Conservation (phyloP, 2,113 vertebrate genomes). For the Albula glossodonta region DNA sequence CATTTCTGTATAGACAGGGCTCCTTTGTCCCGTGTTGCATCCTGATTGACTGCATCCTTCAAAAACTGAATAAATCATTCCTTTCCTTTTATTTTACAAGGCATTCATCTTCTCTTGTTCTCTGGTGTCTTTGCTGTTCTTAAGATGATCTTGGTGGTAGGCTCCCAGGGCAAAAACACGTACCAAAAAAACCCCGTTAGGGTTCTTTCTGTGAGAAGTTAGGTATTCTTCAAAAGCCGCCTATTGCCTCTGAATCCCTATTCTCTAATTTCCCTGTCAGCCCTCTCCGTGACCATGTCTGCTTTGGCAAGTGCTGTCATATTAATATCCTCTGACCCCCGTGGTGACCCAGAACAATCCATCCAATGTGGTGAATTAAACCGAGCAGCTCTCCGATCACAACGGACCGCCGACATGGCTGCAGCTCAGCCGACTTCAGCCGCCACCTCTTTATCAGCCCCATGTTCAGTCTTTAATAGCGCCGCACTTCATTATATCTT, state of each 20-base stretch:
- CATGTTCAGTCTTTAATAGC: not conserved
- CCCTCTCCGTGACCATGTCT: constrained; percentile 17
- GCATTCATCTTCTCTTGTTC: not conserved
- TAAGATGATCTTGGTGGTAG: not conserved
- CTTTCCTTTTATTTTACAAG: not conserved
- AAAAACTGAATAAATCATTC: not conserved
- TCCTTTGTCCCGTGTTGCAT: too few species aligned
- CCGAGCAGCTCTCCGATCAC: not conserved
- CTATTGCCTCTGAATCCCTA: not conserved
- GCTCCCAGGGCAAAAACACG: constrained; percentile 1
- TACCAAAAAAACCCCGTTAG: not conserved
- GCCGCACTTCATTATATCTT: constrained; percentile 8
- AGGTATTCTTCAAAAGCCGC: constrained; percentile 1
- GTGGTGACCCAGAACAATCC: constrained; percentile 21
- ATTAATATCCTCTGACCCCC: constrained; percentile 16
- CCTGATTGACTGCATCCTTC: too few species aligned
- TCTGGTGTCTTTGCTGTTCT: not conserved
- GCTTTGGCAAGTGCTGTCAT: constrained; percentile 18
- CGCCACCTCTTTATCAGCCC: not conserved
- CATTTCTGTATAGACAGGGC: too few species aligned
- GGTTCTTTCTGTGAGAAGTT: not conserved
- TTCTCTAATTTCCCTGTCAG: not conserved
- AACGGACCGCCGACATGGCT: not conserved
- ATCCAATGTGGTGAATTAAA: constrained; percentile 29
- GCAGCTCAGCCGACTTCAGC: not conserved